Percentiles rank a stretch among this genome's conserved stretches.
phyloP scores from a whole-genome alignment of 2,888 invertebrate genomes.

The Drosophila cognata region DNA sequence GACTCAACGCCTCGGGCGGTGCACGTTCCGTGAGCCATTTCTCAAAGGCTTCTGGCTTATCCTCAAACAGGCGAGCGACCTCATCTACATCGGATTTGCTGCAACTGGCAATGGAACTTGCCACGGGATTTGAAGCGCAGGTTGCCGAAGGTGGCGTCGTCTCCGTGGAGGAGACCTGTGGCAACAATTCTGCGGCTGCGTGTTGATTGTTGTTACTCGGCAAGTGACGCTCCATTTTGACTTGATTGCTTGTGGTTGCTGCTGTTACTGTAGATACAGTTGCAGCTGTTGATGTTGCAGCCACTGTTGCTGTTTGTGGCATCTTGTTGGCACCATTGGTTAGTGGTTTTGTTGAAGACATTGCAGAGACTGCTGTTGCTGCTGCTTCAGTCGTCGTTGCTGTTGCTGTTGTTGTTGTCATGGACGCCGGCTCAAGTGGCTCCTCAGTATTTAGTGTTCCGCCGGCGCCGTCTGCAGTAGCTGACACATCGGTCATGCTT shows the following conservation, averaged over 20 bases:
- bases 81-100: constrained; percentile 82
- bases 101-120: constrained; percentile 10
- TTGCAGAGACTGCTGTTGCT: neutral
- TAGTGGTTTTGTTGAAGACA: constrained; percentile 52
- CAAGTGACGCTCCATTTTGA: constrained; percentile 57
- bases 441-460: constrained; percentile 38
- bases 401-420: constrained; percentile 36
- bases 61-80: constrained; percentile 86
- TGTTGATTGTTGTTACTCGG: constrained; percentile 70
- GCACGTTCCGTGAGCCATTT: constrained; percentile 92
- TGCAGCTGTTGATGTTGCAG: constrained; percentile 21
- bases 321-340: constrained; percentile 73
- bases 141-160: constrained; percentile 24
- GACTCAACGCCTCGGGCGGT: constrained; percentile 88
- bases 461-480: constrained; percentile 53
- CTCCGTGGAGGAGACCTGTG: constrained; percentile 36
- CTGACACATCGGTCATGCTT: constrained; percentile 79
- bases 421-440: constrained; percentile 41
- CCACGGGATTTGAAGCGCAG: neutral
- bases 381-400: neutral
- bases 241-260: constrained; percentile 56
- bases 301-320: constrained; percentile 26
- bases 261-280: constrained; percentile 15
- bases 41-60: constrained; percentile 90
- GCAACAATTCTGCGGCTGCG: constrained; percentile 32